Base-by-base conservation (phyloP, 92 coral and sea anemone genomes). In the Zoanthus sansibaricus region DNA sequence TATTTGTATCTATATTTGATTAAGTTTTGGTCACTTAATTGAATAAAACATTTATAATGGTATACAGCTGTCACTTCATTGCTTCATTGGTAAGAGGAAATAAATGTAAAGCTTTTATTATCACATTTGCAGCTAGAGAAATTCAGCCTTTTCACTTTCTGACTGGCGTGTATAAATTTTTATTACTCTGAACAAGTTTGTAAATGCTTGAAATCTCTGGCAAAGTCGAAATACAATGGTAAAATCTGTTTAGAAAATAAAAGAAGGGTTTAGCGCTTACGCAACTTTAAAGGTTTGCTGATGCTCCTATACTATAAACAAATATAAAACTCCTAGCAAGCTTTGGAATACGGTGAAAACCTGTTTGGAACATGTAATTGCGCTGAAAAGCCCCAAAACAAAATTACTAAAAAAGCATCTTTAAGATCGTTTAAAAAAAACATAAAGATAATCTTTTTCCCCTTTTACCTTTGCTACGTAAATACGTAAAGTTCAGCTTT, bases 1-100 rank as follows among this genome's bases (percentile, higher is more conserved):
- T 56, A 56, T 56, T 11, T 56, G 62, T 56, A 56, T 56, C 0
- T 56, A 12, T 56, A 11, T 56, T 11, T 56, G 15, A 56, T 56
- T 8, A 56, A 11, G n/a, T 56, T 56, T 56, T 56, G 64, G 64
- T 56, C 64, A 56, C 64, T 56, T 56, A 15, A 2, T 56, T 56
- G 64, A 56, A 11, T 56, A 56, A 56, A 56, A 56, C 64, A 56
- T 56, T 56, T 56, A 56, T 56, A 56, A 56, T 56, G 64, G n/a
- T 56, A 56, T 56, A 56, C 64, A 56, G 64, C 64, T 56, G 64
- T 56, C 16, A 56, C 64, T 56, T 56, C 64, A 56, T 56, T 56
- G n/a, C 15, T 48, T 48, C 52, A 48, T 48, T 48, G 52, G 52
- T 48, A 48, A 48, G 52, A 48, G 52, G 52, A 48, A 48, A 48